Percentiles rank a stretch among this genome's conserved stretches.
phyloP scores from a whole-genome alignment of 92 coral and sea anemone species.

The Heteractis magnifica region DNA sequence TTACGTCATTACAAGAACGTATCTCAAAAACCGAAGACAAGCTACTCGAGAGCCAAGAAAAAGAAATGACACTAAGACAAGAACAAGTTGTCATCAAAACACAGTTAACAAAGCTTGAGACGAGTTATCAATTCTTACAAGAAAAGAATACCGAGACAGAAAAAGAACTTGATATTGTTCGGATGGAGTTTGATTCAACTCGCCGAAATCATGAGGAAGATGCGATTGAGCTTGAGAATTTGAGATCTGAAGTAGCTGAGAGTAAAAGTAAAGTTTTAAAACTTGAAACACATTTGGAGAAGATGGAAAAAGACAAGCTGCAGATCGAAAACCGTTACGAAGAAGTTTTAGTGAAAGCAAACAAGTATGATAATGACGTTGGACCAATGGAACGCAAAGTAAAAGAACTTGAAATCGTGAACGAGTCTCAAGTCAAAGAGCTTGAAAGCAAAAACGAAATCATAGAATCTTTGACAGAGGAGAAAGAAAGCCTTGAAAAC shows the following conservation, averaged over 20 bases:
- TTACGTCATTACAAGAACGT: slow-evolving; percentile 47
- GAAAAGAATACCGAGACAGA: slow-evolving; percentile 62
- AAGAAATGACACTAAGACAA: slow-evolving; percentile 63
- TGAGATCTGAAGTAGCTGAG: slow-evolving; percentile 52
- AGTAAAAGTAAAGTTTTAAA: slow-evolving; percentile 55
- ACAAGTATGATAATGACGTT: slow-evolving; percentile 50
- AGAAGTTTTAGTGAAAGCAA: slow-evolving; percentile 43
- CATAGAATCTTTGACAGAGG: slow-evolving; percentile 55
- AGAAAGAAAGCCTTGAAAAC: slow-evolving; percentile 59
- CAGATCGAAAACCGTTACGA: slow-evolving; percentile 52
- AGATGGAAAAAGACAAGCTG: slow-evolving; percentile 63
- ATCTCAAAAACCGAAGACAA: slow-evolving; percentile 52
- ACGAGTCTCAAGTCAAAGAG: slow-evolving; percentile 66
- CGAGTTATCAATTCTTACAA: slow-evolving; percentile 55
- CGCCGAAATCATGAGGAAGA: slow-evolving; percentile 68
- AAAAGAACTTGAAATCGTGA: slow-evolving; percentile 62
- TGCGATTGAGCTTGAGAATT: slow-evolving; percentile 51
- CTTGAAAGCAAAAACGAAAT: slow-evolving; percentile 66
- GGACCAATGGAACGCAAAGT: slow-evolving; percentile 56
- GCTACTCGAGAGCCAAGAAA: slow-evolving; percentile 58
- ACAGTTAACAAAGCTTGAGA: slow-evolving; percentile 70
- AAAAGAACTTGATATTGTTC: slow-evolving; percentile 65
- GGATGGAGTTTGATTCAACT: slow-evolving; percentile 57
- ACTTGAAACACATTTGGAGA: slow-evolving; percentile 69
- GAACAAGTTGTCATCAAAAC: slow-evolving; percentile 62